A percentile compares a stretch with the other conserved stretches of the same genome.
Conservation (phyloP, 2,888 invertebrate genomes). For the Apocheima hispidaria region DNA sequence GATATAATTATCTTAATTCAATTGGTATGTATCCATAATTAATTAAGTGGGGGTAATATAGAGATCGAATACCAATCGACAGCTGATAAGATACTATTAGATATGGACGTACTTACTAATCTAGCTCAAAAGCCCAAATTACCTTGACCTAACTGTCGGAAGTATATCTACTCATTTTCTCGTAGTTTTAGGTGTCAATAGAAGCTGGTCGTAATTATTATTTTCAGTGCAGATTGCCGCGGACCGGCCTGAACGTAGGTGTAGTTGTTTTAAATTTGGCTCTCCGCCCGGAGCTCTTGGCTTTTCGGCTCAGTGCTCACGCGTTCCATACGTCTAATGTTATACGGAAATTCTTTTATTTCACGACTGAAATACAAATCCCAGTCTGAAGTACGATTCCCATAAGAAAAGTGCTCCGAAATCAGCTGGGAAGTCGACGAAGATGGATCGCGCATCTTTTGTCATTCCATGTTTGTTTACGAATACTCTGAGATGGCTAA, state of each 20-base stretch:
- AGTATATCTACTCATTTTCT: slow-evolving; percentile 9
- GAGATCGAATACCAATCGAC: slow-evolving; percentile 21
- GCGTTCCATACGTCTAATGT: slow-evolving; percentile 63
- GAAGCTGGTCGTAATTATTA: slow-evolving; percentile 55
- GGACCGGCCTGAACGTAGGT: slow-evolving; percentile 68
- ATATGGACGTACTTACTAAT: slow-evolving; percentile 19
- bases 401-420: slow-evolving; percentile 37
- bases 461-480: slow-evolving; percentile 66
- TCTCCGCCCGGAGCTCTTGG: slow-evolving; percentile 74
- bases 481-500: slow-evolving; percentile 59
- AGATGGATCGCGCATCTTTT: slow-evolving; percentile 59
- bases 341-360: slow-evolving; percentile 59
- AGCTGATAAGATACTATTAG: slow-evolving; percentile 17
- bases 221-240: slow-evolving; percentile 58
- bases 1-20: neutral
- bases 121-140: slow-evolving; percentile 17
- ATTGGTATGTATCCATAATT: slow-evolving; percentile 3
- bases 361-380: slow-evolving; percentile 45
- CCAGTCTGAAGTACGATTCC: slow-evolving; percentile 32
- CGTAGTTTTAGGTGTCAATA: slow-evolving; percentile 44
- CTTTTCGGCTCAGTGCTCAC: slow-evolving; percentile 64
- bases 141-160: slow-evolving; percentile 9
- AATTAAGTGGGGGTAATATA: slow-evolving; percentile 14
- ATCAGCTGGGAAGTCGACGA: slow-evolving; percentile 40
- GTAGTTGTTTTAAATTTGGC: slow-evolving; percentile 81